Base-by-base conservation (phyloP, 2,113 vertebrate genomes). In the Eidolon helvum region DNA sequence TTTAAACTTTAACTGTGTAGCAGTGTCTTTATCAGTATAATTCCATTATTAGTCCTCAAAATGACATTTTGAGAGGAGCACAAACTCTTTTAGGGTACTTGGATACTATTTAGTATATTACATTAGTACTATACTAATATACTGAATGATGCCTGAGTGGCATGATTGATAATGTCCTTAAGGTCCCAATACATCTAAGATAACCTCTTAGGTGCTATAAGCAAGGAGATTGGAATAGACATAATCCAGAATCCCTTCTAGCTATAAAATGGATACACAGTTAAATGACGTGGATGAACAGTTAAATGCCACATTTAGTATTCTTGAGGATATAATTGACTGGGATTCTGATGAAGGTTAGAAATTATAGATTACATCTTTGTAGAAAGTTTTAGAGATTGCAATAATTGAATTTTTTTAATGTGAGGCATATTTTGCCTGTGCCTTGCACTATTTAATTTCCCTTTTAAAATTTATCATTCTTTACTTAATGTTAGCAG, bases 141-240 rank as follows among this genome's bases (percentile, higher is more conserved):
- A 79, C 86, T 97, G 80, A 94, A 71, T 91, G 72, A 40, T 97
- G 89, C 89, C 78, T 90, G 68, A 97, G 87, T 97, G 88, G 96
- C 88, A 77, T 96, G 94, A 96, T 68, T 80, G 87, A 90, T 87
- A 93, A 82, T 93, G 88, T 96, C 33, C 57, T 95, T 90, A 95
- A 97, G 84, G 84, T 65, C 77, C 79, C 59, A 57, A 24, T 94
- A 90, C 77, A 97, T 91, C 90, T 88, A 96, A 92, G 84, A 95
- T 88, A 95, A 96, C 88, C 72, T 95, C 95, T 96, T 91, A 96
- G 91, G 93, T 97, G 75, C 66, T 91, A 2, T 95, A 83, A 95
- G 90, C 50, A 86, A 94, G 86, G 82, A 96, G 55, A 48, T 88
- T 94, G 87, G 48, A 79, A 86, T 91, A 75, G 35, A 77, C 10